These are phyloP conservation scores for Cancer borealis DNA, from an alignment of 2,888 invertebrate genomes.

Conservation along the genomic window DNA sequence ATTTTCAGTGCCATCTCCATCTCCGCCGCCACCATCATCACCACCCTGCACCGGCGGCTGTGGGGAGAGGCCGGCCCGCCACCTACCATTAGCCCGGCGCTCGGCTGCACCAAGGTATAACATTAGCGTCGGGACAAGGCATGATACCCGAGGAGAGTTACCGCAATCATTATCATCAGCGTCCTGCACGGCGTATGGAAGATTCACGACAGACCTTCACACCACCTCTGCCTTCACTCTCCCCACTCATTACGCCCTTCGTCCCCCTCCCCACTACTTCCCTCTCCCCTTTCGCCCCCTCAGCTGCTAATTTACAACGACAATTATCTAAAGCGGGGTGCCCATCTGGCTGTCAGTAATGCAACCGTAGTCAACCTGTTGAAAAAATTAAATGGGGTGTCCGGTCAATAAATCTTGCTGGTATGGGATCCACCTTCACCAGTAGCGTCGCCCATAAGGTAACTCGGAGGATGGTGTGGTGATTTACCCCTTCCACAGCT, in stretches of 20 bases:
- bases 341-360: slow-evolving; percentile 55
- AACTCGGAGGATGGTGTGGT: slow-evolving; percentile 44
- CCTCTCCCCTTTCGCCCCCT: slow-evolving; percentile 26
- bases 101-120: slow-evolving; percentile 6
- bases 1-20: slow-evolving; percentile 51
- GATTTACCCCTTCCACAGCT: slow-evolving; percentile 50
- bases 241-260: slow-evolving; percentile 16
- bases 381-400: slow-evolving; percentile 64
- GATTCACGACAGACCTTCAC: slow-evolving; percentile 46
- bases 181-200: slow-evolving; percentile 46
- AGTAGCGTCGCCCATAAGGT: slow-evolving; percentile 47
- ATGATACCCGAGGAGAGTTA: slow-evolving; percentile 52
- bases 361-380: slow-evolving; percentile 57
- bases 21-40: slow-evolving; percentile 43
- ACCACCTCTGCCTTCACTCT: slow-evolving; percentile 24
- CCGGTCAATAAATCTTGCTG: slow-evolving; percentile 53
- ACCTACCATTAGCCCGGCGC: slow-evolving; percentile 46
- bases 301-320: slow-evolving; percentile 48
- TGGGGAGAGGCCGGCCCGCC: slow-evolving; percentile 42
- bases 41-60: slow-evolving; percentile 25
- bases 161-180: slow-evolving; percentile 48
- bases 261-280: not conserved
- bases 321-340: slow-evolving; percentile 49
- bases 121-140: slow-evolving; percentile 42
- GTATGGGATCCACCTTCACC: slow-evolving; percentile 44